Evolutionary conservation across 2,113 vertebrate species (phyloP), one percentile per base, ranked within the genome.

Genomic region (Osmerus mordax): DNA sequence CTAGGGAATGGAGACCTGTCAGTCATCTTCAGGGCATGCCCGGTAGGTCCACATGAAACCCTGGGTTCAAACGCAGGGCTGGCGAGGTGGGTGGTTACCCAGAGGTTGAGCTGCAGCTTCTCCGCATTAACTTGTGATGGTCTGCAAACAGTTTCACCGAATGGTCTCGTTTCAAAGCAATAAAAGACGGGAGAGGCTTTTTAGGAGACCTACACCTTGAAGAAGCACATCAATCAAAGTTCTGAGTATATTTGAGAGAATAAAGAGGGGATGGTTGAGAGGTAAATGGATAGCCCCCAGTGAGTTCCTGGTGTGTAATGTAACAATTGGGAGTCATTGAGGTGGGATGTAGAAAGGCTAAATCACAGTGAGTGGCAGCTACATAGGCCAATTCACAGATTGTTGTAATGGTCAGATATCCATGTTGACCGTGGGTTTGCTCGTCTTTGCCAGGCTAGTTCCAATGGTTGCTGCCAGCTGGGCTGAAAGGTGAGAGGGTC

Each of bases 141-240:
- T 76, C 82, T 88, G 78, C 73, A 83, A 86, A 84, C 82, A 79
- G 82, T 81, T 78, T 72, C 65, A 53, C 56, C 65, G 80, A 77
- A 70, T 66, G 61, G 51, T 23, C 19, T 63, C 7, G 51, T 85
- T 83, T 83, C 72, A 86, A 84, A 72, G 71, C 41, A 0, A 59
- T 67, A 41, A 73, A 36, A 28, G 54, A 55, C 54, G 3, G 15
- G 62, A 55, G 21, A 55, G 15, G 25, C 7, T 25, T 67, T 67
- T 13, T 19, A 76, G 70, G 60, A 79, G 65, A 80, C 2, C 14
- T 52, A 63, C 64, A 14, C 71, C 11, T 67, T 70, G 51, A 66
- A 80, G 73, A 71, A 65, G 62, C 1, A 5, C 58, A 67, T 81
- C 73, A 63, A 70, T 80, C 76, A 59, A 70, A 59, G 72, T 65